Conservation (phyloP, 2,113 vertebrate genomes). For the Mus pahari region DNA sequence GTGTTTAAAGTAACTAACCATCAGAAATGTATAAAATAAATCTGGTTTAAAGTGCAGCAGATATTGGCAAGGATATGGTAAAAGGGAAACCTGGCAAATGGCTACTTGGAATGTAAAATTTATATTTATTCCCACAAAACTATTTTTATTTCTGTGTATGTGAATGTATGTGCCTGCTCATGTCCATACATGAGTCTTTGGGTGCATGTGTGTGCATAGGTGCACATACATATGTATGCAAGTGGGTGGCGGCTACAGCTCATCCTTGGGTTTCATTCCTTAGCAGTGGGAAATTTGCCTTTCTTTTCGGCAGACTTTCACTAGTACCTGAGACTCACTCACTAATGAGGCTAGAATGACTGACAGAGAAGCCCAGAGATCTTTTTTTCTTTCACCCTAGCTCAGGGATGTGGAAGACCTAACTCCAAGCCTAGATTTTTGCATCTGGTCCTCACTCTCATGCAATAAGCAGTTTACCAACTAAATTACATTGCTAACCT, state of each 20-base stretch:
- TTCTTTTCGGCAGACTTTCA: neutral
- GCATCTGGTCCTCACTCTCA: neutral
- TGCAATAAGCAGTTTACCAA: neutral
- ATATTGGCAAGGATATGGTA: neutral
- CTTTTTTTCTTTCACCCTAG: neutral
- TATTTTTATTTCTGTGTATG: neutral
- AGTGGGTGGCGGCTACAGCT: too few species aligned
- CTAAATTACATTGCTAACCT: neutral
- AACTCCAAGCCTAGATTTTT: neutral
- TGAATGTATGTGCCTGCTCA: neutral
- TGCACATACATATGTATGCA: neutral
- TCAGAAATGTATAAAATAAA: neutral
- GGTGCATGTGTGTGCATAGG: neutral
- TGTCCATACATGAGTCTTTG: neutral
- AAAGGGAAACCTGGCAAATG: neutral
- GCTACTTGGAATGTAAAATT: neutral
- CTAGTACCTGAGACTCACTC: neutral
- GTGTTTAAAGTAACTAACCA: too few species aligned
- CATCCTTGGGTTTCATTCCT: neutral
- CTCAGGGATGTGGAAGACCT: neutral
- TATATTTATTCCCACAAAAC: neutral
- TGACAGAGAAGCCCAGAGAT: too few species aligned
- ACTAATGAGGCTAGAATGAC: neutral
- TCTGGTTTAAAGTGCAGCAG: neutral
- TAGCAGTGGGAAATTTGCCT: neutral